phyloP scores from a whole-genome alignment of 2,888 invertebrate species.

The Andrena minutula region DNA sequence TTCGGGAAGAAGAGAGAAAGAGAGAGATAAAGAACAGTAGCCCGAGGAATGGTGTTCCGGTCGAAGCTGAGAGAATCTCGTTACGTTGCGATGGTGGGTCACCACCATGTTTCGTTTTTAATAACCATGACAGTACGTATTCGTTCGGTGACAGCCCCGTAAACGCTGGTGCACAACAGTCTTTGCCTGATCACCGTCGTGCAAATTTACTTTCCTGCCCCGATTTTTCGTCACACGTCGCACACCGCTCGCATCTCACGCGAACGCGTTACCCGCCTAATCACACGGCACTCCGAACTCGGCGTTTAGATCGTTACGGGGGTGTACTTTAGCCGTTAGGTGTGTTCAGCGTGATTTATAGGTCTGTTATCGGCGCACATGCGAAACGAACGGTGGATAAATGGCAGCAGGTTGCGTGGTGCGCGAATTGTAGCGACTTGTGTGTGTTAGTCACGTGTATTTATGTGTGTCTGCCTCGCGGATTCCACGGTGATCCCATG shows the following conservation, averaged over 20 bases:
- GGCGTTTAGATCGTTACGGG: slow-evolving; percentile 40
- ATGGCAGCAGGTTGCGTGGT: slow-evolving; percentile 31
- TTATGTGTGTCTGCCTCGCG: slow-evolving; percentile 50
- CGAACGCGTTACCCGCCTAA: slow-evolving; percentile 26
- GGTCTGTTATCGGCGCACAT: slow-evolving; percentile 36
- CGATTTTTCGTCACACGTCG: slow-evolving; percentile 27
- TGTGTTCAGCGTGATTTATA: slow-evolving; percentile 41
- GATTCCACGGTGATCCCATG: slow-evolving; percentile 50
- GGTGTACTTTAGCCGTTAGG: slow-evolving; percentile 53
- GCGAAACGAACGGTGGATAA: slow-evolving; percentile 25
- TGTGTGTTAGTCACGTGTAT: slow-evolving; percentile 56
- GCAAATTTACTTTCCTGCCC: not conserved
- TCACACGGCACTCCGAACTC: slow-evolving; percentile 45
- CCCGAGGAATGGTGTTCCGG: not conserved
- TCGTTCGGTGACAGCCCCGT: slow-evolving; percentile 23
- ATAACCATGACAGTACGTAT: slow-evolving; percentile 59
- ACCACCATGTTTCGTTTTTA: slow-evolving; percentile 21
- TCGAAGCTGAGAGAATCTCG: slow-evolving; percentile 52
- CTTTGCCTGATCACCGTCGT: not conserved
- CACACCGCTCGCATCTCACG: slow-evolving; percentile 29
- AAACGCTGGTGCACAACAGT: slow-evolving; percentile 1
- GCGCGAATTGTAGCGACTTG: slow-evolving; percentile 33
- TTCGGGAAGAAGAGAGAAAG: not conserved
- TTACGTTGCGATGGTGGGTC: slow-evolving; percentile 16
- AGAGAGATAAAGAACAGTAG: not conserved